Evolutionary conservation across 2,113 vertebrate genomes (phyloP), one percentile per base, ranked within the genome.

Genomic region (Archilochus colubris): DNA sequence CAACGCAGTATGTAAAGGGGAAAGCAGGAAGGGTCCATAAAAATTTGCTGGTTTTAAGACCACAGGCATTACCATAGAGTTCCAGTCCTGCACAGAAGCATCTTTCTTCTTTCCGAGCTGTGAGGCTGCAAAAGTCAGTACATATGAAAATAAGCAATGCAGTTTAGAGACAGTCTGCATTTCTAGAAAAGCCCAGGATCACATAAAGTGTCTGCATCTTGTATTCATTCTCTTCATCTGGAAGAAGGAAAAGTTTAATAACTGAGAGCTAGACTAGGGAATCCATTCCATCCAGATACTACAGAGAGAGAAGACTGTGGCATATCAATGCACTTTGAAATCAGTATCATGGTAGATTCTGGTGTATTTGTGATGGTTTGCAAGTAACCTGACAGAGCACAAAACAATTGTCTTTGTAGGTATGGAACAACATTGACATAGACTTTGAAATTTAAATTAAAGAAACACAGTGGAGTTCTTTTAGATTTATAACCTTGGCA

Each of bases 371-470:
- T 84, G 88, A 95, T 90, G 82, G 95, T 96, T 93, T 96, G 81
- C 83, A 93, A 86, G 73, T 76, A 94, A 91, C 73, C 86, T 89
- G 83, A 77, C 84, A 86, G 57, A 19, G 74, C 66, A 66, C 79
- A 51, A 89, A 88, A 88, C 96, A 95, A 93, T 94, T 91, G 82
- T 83, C 74, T 88, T 92, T 82, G 81, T 86, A 88, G 89, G 82
- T 80, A 36, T 4, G 67, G 91, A 92, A 93, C 67, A 82, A 64
- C 54, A 73, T 57, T 91, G 96, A 95, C 94, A 67, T 54, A 16
- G 4, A 72, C 94, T 97, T 97, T 94, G 95, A 97, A 97, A 96
- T 93, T 82, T 69, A 93, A 95, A 94, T 95, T 89, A 96, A 97
- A 94, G 89, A 83, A 94, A 57, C 88, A 57, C 81, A 64, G 68